Percentiles rank a stretch among this genome's conserved stretches.
Conservation (phyloP, 2,797 vertebrate species). For the Telmatherina bonti region DNA sequence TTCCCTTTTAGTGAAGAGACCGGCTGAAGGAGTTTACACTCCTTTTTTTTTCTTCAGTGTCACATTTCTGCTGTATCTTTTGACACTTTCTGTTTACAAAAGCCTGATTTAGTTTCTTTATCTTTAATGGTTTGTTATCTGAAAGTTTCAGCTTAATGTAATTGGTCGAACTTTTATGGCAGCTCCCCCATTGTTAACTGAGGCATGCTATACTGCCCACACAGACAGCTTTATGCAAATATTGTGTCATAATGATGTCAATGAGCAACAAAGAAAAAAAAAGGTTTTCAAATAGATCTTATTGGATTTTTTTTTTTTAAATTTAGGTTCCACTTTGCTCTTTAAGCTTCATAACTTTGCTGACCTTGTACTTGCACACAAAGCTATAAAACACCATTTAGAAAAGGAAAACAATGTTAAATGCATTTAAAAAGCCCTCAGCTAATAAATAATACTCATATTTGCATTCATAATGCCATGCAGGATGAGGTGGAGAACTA, state of each 20-base stretch:
- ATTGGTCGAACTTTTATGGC: not conserved
- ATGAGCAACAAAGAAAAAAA: not conserved
- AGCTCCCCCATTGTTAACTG: not conserved
- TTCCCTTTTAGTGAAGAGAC: not conserved
- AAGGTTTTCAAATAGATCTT: not conserved
- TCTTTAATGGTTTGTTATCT: not conserved
- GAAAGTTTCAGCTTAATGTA: not conserved
- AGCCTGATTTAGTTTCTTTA: not conserved
- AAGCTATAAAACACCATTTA: not conserved
- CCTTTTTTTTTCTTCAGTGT: not conserved
- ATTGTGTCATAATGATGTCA: not conserved
- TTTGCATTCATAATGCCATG: not conserved
- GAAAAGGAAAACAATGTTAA: not conserved
- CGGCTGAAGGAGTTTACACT: not conserved
- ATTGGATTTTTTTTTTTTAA: not conserved
- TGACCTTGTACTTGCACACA: not conserved
- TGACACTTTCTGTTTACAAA: not conserved
- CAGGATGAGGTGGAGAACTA: conserved; percentile 88
- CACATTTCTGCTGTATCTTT: not conserved
- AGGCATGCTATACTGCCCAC: not conserved
- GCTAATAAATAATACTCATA: not conserved
- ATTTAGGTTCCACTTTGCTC: not conserved
- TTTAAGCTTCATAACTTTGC: not conserved
- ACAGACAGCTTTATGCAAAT: not conserved
- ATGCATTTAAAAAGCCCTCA: not conserved